Conservation (phyloP, 2,797 vertebrate genomes). For the Tapirus indicus region DNA sequence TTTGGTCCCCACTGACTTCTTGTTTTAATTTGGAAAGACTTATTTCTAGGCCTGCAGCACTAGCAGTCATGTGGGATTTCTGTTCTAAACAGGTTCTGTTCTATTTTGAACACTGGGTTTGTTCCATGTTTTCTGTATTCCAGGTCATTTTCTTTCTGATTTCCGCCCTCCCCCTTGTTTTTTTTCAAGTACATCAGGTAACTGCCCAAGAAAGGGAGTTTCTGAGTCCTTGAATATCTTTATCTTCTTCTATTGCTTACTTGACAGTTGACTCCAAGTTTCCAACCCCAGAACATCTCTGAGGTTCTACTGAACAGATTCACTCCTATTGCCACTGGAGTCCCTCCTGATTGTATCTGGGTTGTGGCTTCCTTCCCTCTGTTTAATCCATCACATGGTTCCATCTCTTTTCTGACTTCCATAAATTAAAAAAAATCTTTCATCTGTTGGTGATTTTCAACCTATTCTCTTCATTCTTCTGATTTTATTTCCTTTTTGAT, state of each 20-base stretch:
- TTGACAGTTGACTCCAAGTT: background rate
- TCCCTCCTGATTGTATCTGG: background rate
- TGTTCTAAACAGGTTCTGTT: background rate
- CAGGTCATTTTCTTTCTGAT: slow-evolving; percentile 42
- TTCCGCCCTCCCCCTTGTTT: background rate
- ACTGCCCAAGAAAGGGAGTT: background rate
- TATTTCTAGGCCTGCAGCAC: background rate
- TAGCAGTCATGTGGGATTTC: background rate
- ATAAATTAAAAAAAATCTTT: background rate
- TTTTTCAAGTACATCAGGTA: slow-evolving; percentile 15
- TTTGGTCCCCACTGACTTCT: background rate
- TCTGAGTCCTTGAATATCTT: background rate
- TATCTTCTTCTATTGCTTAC: background rate
- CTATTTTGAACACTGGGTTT: background rate
- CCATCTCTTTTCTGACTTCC: background rate
- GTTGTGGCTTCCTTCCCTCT: background rate
- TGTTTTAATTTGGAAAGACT: slow-evolving; percentile 45
- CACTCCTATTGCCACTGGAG: background rate
- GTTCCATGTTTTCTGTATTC: slow-evolving; percentile 10
- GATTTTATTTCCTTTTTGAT: background rate
- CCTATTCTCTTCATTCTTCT: slow-evolving; percentile 32
- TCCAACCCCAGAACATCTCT: background rate
- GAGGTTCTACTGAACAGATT: background rate
- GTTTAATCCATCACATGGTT: background rate
- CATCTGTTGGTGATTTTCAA: slow-evolving; percentile 24